These are phyloP conservation scores for Drosophila helvetica DNA, from an alignment of 2,888 invertebrate species.

Conservation along the genomic window DNA sequence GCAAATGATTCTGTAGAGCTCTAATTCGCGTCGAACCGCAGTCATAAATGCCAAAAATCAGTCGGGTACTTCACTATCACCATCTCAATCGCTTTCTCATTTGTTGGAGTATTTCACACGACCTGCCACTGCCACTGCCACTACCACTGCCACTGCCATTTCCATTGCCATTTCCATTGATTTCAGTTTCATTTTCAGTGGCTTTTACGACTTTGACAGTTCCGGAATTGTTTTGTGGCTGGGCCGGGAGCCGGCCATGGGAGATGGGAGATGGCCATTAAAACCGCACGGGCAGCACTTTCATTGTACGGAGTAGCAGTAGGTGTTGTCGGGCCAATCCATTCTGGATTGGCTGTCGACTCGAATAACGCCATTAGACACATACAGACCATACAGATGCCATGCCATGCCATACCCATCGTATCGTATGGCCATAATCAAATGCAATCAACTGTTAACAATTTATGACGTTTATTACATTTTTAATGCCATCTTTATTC, in stretches of 20 bases:
- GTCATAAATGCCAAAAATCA: neutral
- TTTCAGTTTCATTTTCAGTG: neutral
- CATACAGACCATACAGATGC: neutral
- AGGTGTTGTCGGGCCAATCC: neutral
- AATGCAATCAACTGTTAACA: neutral
- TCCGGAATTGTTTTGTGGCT: neutral
- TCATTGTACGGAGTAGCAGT: neutral
- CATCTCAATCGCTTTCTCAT: too few species aligned
- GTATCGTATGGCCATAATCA: neutral
- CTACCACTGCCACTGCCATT: neutral
- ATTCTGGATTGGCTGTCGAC: neutral
- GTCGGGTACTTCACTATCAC: neutral
- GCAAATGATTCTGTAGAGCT: too few species aligned
- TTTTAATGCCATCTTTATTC: neutral
- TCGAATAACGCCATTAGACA: neutral
- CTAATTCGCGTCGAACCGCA: neutral
- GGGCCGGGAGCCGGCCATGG: neutral
- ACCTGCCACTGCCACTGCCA: neutral
- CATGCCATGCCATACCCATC: too few species aligned
- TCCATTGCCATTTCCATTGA: neutral
- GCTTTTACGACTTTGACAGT: slow-evolving; percentile 1
- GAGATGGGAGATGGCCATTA: neutral
- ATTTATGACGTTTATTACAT: neutral
- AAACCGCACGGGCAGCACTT: slow-evolving; percentile 1
- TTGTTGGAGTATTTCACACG: neutral